These are phyloP conservation scores for Talpa occidentalis DNA, from an alignment of 2,113 vertebrate genomes.

Conservation along the genomic window DNA sequence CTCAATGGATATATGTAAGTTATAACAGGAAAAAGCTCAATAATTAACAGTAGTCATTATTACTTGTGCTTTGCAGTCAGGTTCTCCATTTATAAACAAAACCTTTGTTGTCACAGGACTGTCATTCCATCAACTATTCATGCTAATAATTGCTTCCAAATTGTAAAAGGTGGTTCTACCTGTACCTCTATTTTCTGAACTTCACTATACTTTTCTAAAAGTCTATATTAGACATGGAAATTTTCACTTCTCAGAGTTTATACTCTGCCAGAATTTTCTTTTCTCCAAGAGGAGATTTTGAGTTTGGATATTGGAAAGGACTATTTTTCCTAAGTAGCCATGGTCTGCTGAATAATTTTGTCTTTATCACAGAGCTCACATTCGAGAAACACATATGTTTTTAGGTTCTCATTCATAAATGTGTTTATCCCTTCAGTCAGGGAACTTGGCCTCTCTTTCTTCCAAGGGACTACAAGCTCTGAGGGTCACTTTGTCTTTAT, in stretches of 20 bases:
- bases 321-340: background rate
- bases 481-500: constrained; percentile 59
- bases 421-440: background rate
- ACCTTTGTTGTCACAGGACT: background rate
- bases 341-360: background rate
- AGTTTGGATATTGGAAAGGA: background rate
- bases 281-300: background rate
- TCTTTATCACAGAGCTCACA: background rate
- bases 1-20: background rate
- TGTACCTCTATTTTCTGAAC: background rate
- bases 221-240: background rate
- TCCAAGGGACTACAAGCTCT: background rate
- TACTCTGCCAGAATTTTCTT: background rate
- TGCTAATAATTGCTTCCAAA: background rate
- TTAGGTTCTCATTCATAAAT: background rate
- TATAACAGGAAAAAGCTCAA: background rate
- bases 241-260: background rate
- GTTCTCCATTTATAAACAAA: background rate
- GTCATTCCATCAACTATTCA: background rate
- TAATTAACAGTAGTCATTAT: background rate
- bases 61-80: background rate
- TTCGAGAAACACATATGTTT: background rate
- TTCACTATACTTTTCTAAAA: background rate
- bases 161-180: background rate
- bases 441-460: background rate